phyloP scores from a whole-genome alignment of 92 coral and sea anemone species.

The Epizoanthus scotinus region DNA sequence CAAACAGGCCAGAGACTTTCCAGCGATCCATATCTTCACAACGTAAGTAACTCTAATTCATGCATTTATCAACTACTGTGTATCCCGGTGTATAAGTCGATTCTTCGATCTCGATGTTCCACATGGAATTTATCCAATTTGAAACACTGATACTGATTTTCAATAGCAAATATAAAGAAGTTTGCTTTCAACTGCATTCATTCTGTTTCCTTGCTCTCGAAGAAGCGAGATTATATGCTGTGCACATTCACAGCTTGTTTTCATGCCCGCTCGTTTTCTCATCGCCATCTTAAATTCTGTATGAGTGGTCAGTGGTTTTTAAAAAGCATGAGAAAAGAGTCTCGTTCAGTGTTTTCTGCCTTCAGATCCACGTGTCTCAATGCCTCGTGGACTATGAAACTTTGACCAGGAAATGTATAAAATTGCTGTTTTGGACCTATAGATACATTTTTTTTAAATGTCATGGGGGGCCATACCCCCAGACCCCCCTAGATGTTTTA shows the following conservation, averaged over 20 bases:
- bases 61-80: too few relatives aligned
- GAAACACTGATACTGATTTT: neutral
- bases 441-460: too few relatives aligned
- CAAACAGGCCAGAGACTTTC: slow-evolving; percentile 20
- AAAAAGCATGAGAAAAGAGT: neutral
- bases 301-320: neutral
- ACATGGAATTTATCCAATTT: too few relatives aligned
- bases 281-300: neutral
- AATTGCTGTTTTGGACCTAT: too few relatives aligned
- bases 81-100: too few relatives aligned
- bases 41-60: slow-evolving; percentile 42
- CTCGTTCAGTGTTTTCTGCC: neutral
- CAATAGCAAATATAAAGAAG: neutral
- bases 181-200: neutral
- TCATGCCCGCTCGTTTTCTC: neutral
- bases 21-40: slow-evolving; percentile 44
- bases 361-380: too few relatives aligned
- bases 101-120: too few relatives aligned
- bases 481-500: too few relatives aligned
- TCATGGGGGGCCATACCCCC: too few relatives aligned
- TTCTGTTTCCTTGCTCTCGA: neutral
- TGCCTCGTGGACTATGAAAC: too few relatives aligned
- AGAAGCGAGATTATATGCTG: neutral
- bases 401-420: too few relatives aligned
- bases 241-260: neutral